These are phyloP conservation scores for Rhinoderma darwinii DNA, from an alignment of 2,113 vertebrate species.

Conservation along the genomic window DNA sequence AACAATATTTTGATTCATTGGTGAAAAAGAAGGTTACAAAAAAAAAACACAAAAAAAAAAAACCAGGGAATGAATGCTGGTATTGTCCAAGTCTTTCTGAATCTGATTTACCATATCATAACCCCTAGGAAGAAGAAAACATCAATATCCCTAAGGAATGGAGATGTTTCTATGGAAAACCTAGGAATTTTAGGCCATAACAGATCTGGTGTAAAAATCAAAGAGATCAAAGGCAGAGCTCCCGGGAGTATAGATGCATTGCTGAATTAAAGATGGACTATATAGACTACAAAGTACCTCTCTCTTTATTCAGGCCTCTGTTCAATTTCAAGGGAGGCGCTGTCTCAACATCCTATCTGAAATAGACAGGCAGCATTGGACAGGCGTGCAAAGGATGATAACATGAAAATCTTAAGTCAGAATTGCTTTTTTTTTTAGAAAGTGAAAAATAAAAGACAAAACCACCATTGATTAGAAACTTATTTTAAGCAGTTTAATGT, in stretches of 20 bases:
- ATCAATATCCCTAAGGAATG: conserved; percentile 98
- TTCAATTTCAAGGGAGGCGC: conserved; percentile 76
- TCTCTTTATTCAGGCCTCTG: conserved; percentile 76
- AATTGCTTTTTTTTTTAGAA: conserved; percentile 40
- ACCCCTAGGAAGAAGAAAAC: conserved; percentile 99
- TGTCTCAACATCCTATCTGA: conserved; percentile 73
- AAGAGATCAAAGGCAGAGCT: conserved; percentile 93
- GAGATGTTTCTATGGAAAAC: conserved; percentile 99
- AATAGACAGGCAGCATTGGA: conserved; percentile 66
- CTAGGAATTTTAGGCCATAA: conserved; percentile 94
- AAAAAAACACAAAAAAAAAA: conserved; percentile 74
- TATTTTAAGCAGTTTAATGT: conserved; percentile 29
- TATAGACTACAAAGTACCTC: conserved; percentile 89
- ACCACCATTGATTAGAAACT: neutral
- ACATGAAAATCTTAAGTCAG: conserved; percentile 43
- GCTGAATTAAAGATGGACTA: conserved; percentile 91
- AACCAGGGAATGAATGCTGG: conserved; percentile 82
- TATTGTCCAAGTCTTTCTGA: conserved; percentile 91
- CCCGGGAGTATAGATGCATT: conserved; percentile 80
- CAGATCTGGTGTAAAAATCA: conserved; percentile 87
- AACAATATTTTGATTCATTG: conserved; percentile 94
- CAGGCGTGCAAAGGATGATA: conserved; percentile 63
- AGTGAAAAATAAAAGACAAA: neutral
- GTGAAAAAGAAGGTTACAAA: conserved; percentile 76
- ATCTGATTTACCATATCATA: conserved; percentile 99